phyloP scores from a whole-genome alignment of 2,797 vertebrate genomes.

The Pelobates cultripes region DNA sequence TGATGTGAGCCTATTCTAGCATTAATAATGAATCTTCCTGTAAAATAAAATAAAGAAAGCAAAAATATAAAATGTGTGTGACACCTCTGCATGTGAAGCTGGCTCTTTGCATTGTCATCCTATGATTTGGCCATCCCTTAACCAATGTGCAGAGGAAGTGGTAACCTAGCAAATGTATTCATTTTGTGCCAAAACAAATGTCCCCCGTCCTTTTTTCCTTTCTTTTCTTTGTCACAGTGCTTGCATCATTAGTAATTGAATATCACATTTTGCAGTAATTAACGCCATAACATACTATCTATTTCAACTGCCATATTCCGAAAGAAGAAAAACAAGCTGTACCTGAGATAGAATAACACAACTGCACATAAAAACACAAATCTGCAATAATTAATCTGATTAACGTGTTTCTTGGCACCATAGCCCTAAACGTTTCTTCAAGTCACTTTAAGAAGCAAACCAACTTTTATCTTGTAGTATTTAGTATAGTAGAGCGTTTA shows the following conservation, averaged over 20 bases:
- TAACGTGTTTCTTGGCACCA: background rate
- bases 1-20: too few relatives aligned
- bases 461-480: too few relatives aligned
- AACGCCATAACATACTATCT: background rate
- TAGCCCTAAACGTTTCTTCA: too few relatives aligned
- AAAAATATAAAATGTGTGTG: background rate
- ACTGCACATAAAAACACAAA: background rate
- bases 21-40: constrained; percentile 3
- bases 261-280: constrained; percentile 11
- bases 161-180: constrained; percentile 35
- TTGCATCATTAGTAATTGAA: constrained; percentile 8
- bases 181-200: constrained; percentile 24
- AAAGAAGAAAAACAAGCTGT: background rate
- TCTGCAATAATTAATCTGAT: background rate
- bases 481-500: too few relatives aligned
- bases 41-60: constrained; percentile 9
- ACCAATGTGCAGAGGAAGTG: constrained; percentile 7
- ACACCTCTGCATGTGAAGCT: constrained; percentile 3
- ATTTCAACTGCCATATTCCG: background rate
- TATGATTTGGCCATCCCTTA: constrained; percentile 56
- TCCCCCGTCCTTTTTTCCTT: too few relatives aligned
- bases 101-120: constrained; percentile 12
- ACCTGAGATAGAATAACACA: background rate
- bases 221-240: constrained; percentile 11
- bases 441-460: too few relatives aligned